phyloP scores from a whole-genome alignment of 2,888 invertebrate species.

The Allygus modestus region DNA sequence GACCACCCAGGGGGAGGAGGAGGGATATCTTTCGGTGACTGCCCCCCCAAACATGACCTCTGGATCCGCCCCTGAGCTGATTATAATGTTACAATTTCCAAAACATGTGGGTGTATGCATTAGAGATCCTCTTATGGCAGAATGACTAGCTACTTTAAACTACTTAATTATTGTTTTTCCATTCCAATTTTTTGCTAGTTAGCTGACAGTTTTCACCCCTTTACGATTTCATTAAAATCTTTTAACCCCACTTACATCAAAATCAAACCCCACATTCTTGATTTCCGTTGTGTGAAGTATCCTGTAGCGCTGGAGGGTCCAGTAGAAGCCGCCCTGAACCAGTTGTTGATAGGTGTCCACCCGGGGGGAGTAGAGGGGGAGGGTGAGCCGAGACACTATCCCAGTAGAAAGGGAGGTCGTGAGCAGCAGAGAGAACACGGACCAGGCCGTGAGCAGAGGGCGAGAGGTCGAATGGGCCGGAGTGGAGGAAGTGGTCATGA shows the following conservation, averaged over 20 bases:
- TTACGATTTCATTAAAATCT: no score
- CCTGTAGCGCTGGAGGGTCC: not conserved
- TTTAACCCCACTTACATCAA: not conserved
- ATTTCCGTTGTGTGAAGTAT: not conserved
- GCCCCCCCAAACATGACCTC: no score
- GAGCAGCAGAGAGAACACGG: constrained; percentile 10
- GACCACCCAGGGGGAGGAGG: no score
- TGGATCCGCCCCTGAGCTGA: no score
- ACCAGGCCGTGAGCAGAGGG: constrained; percentile 9
- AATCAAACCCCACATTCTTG: not conserved
- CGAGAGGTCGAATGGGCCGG: not conserved
- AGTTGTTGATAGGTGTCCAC: constrained; percentile 22
- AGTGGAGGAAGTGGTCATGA: not conserved
- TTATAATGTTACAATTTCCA: no score
- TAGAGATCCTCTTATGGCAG: no score
- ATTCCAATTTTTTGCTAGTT: no score
- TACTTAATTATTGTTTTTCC: no score
- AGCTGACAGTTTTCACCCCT: no score
- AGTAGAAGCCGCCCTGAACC: constrained; percentile 32
- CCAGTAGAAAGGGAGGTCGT: not conserved
- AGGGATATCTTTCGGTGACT: no score
- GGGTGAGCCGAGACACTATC: constrained; percentile 23
- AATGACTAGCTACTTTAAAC: no score
- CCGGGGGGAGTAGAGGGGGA: constrained; percentile 30
- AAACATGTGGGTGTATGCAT: no score